Conservation (phyloP, 2,888 invertebrate species). For the Malthinus seriepunctatus region DNA sequence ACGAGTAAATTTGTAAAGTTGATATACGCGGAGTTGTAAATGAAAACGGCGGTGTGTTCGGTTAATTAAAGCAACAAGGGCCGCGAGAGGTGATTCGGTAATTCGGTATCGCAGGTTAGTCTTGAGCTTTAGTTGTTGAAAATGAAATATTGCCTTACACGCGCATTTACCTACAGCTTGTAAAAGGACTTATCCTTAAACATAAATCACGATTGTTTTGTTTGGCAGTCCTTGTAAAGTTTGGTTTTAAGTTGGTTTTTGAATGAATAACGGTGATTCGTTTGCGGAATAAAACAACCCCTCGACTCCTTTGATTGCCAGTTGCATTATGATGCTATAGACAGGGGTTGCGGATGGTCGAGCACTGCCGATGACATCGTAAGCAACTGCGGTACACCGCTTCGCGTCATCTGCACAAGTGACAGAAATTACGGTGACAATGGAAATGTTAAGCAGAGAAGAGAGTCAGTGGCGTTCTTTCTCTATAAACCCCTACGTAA, state of each 20-base stretch:
- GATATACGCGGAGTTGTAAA: slow-evolving; percentile 19
- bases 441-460: neutral
- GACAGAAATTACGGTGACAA: slow-evolving; percentile 8
- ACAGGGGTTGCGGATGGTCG: slow-evolving; percentile 18
- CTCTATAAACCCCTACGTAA: slow-evolving; percentile 3
- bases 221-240: slow-evolving; percentile 19
- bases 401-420: slow-evolving; percentile 26
- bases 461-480: slow-evolving; percentile 15
- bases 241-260: slow-evolving; percentile 27
- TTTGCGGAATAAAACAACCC: slow-evolving; percentile 11
- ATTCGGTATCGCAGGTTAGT: slow-evolving; percentile 23
- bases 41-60: slow-evolving; percentile 24
- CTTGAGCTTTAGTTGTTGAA: slow-evolving; percentile 20
- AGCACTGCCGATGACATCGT: slow-evolving; percentile 26
- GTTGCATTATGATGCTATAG: slow-evolving; percentile 17
- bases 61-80: slow-evolving; percentile 33
- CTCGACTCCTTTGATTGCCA: slow-evolving; percentile 22
- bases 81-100: slow-evolving; percentile 20
- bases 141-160: slow-evolving; percentile 23
- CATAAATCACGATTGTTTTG: slow-evolving; percentile 28
- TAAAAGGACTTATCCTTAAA: slow-evolving; percentile 22
- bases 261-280: slow-evolving; percentile 20
- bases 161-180: slow-evolving; percentile 12
- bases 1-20: slow-evolving; percentile 24
- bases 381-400: slow-evolving; percentile 28